Evolutionary conservation across 1,140 invertebrate genomes (phyloP), one percentile per base, ranked within the genome.

Genomic region (Nasonia longicornis): DNA sequence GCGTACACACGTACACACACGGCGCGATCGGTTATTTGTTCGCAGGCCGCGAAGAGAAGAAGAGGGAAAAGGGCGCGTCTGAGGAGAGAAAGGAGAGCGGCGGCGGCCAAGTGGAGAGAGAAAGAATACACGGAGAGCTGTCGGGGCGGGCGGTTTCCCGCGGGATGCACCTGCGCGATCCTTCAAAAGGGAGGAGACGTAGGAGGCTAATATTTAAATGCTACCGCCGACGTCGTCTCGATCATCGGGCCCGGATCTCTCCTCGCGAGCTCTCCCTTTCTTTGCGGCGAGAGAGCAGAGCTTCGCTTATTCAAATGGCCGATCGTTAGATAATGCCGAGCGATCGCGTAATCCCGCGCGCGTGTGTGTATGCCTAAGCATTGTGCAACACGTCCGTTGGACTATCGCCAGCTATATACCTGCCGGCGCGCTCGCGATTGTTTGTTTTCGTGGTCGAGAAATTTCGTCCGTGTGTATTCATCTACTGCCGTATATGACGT

Each of bases 121-220:
- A 76, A 22, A 48, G 67, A 45, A 16, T 42, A 10, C 38, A 1
- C 31, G 8, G 29, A 58, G 63, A 58, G 38, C 38, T n/a, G 52
- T 52, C 52, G 52, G 52, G 20, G 16, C 58, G 31, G 69, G 64
- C 38, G 76, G 52, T 78, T 78, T 78, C 76, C 77, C 77, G 71
- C 70, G 26, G 52, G 77, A 42, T 48, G 81, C 81, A 78, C 81
- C 80, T 82, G 80, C 80, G 48, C 22, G 26, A 67, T 14, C 42
- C 66, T 45, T 66, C 71, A 45, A 48, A 64, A 26, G 52, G 80
- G 80, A 58, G 74, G 80, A 69, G 79, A 81, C 66, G 80, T 72
- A 72, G 80, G 74, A 74, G 77, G 71, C 76, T 74, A 70, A 79
- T 82, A 82, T 82, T 82, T 82, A 82, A 82, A 82, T 82, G 71